These are phyloP conservation scores for Hoplostethus atlanticus DNA, from an alignment of 2,797 vertebrate genomes.

Conservation along the genomic window DNA sequence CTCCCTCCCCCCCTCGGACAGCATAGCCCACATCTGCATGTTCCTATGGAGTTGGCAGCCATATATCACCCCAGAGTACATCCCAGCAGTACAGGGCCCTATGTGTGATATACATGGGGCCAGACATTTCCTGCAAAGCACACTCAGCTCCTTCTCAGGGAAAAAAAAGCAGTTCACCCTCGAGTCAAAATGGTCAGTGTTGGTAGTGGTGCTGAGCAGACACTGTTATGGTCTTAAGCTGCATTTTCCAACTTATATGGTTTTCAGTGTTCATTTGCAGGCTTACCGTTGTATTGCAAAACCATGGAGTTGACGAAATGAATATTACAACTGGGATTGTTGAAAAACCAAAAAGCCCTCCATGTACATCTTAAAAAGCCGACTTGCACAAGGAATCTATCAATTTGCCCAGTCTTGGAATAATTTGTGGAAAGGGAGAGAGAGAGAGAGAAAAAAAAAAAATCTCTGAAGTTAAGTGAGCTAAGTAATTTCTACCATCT, in stretches of 20 bases:
- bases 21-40: constrained; percentile 75
- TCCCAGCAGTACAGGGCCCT: constrained; percentile 51
- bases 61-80: constrained; percentile 74
- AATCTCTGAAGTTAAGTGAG: constrained; percentile 81
- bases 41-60: constrained; percentile 71
- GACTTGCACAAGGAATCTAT: constrained; percentile 75
- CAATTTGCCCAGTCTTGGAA: constrained; percentile 77
- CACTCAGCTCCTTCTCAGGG: constrained; percentile 48
- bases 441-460: constrained; percentile 53
- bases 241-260: constrained; percentile 35
- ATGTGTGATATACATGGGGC: constrained; percentile 70
- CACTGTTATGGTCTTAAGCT: constrained; percentile 18
- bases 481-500: constrained; percentile 86
- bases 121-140: constrained; percentile 78
- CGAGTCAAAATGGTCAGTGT: constrained; percentile 60
- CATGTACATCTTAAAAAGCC: constrained; percentile 61
- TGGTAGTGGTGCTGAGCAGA: constrained; percentile 52
- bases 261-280: constrained; percentile 56
- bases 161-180: constrained; percentile 55
- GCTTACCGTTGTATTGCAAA: constrained; percentile 39
- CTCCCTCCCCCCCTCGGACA: constrained; percentile 32
- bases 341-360: constrained; percentile 45
- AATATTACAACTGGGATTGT: constrained; percentile 56
- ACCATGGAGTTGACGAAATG: constrained; percentile 39
- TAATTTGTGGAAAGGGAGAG: constrained; percentile 77